A percentile compares a stretch with the other conserved stretches of the same genome.
phyloP scores from a whole-genome alignment of 2,888 invertebrate genomes.

The Zaprionus lineosus region DNA sequence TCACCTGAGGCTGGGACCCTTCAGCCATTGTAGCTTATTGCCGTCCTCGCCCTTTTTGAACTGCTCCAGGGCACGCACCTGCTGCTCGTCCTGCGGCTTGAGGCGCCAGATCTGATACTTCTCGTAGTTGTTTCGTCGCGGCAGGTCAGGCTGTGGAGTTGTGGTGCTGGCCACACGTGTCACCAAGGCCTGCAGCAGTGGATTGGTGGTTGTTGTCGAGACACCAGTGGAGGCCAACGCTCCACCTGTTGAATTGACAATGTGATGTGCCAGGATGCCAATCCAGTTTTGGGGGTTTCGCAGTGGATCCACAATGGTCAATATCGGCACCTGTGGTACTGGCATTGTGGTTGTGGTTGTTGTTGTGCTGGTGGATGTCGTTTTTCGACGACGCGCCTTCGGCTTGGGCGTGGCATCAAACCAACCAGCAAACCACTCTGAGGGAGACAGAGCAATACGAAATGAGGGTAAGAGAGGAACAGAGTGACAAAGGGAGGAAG shows the following conservation, averaged over 20 bases:
- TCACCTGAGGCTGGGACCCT: constrained; percentile 84
- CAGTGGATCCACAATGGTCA: constrained; percentile 81
- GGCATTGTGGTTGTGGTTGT: constrained; percentile 72
- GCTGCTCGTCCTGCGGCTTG: constrained; percentile 82
- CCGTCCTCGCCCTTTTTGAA: constrained; percentile 83
- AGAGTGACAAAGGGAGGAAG: neutral
- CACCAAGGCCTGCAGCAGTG: constrained; percentile 66
- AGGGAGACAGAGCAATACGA: neutral
- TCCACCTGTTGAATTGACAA: constrained; percentile 75
- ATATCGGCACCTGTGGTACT: constrained; percentile 81
- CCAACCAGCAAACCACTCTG: constrained; percentile 84
- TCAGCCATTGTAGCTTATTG: constrained; percentile 85
- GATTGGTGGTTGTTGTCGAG: constrained; percentile 64
- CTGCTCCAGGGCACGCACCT: constrained; percentile 83
- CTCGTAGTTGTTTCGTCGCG: constrained; percentile 80
- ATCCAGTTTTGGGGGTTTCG: constrained; percentile 82
- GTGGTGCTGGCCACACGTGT: constrained; percentile 52
- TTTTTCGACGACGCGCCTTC: constrained; percentile 63
- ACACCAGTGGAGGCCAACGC: neutral
- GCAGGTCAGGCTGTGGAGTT: constrained; percentile 60
- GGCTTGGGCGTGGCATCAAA: constrained; percentile 79
- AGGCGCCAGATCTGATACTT: constrained; percentile 84
- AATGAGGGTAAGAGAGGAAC: neutral
- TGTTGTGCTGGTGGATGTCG: constrained; percentile 74
- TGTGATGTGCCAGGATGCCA: constrained; percentile 81